These are phyloP conservation scores for Cynaeus angustus DNA, from an alignment of 2,888 invertebrate species.

Conservation along the genomic window DNA sequence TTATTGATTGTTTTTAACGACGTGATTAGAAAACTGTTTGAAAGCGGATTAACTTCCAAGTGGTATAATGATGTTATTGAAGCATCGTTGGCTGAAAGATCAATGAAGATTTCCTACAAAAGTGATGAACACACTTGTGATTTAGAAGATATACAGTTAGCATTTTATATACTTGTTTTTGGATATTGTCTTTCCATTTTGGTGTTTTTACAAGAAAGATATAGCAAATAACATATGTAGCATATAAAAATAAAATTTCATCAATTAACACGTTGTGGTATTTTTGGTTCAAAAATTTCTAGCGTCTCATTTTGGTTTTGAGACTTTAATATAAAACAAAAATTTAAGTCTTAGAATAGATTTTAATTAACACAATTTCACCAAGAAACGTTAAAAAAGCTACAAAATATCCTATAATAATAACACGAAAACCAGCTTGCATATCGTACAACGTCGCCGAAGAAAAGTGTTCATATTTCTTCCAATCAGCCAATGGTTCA, in stretches of 20 bases:
- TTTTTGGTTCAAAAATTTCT: too few relatives aligned
- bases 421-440: conserved; percentile 1
- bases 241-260: too few relatives aligned
- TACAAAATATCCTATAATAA: not conserved
- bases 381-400: not conserved
- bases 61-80: conserved; percentile 67
- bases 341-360: too few relatives aligned
- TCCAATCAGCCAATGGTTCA: too few relatives aligned
- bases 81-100: conserved; percentile 15
- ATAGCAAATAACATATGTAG: not conserved
- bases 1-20: conserved; percentile 66
- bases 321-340: too few relatives aligned
- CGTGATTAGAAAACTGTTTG: conserved; percentile 63
- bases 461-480: not conserved
- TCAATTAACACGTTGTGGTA: too few relatives aligned
- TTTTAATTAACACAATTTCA: too few relatives aligned
- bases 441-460: not conserved
- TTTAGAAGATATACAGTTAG: conserved; percentile 7
- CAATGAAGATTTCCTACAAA: not conserved
- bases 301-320: too few relatives aligned
- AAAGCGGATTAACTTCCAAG: conserved; percentile 67
- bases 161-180: conserved; percentile 8
- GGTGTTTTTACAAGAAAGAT: conserved; percentile 4
- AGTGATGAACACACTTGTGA: not conserved
- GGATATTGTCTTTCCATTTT: not conserved